Conservation (phyloP, 2,888 invertebrate genomes). For the Lordiphosa fenestrarum region DNA sequence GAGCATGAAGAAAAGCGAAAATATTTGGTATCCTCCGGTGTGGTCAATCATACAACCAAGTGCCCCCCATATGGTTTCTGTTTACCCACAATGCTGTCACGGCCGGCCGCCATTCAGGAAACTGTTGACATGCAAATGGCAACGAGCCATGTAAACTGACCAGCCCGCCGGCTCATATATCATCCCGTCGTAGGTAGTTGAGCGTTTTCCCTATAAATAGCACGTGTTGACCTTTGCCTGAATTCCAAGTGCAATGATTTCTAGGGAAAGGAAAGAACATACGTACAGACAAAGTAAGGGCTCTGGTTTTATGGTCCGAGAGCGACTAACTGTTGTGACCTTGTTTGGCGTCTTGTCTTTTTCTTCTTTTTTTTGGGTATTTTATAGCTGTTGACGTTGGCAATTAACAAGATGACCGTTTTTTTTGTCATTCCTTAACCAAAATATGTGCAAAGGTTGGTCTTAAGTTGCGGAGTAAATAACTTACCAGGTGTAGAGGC, state of each 20-base stretch:
- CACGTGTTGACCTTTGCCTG: constrained; percentile 66
- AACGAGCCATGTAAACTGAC: constrained; percentile 63
- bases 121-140: constrained; percentile 62
- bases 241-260: constrained; percentile 57
- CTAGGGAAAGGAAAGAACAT: constrained; percentile 40
- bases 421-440: constrained; percentile 1
- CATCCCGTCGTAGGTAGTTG: constrained; percentile 32
- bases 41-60: too few species aligned
- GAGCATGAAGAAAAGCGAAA: constrained; percentile 49
- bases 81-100: constrained; percentile 61
- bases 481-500: too few species aligned
- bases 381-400: constrained; percentile 56
- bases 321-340: constrained; percentile 51
- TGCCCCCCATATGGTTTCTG: constrained; percentile 50
- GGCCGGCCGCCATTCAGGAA: constrained; percentile 35
- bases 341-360: constrained; percentile 40
- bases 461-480: neutral
- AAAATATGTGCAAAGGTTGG: neutral
- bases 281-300: constrained; percentile 15
- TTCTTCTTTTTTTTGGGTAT: constrained; percentile 19
- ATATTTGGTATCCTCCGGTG: neutral
- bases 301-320: constrained; percentile 43
- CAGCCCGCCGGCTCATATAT: constrained; percentile 49
- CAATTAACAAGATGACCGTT: constrained; percentile 45
- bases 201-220: constrained; percentile 64